These are phyloP conservation scores for Piaya cayana DNA, from an alignment of 2,113 vertebrate genomes.

Conservation along the genomic window DNA sequence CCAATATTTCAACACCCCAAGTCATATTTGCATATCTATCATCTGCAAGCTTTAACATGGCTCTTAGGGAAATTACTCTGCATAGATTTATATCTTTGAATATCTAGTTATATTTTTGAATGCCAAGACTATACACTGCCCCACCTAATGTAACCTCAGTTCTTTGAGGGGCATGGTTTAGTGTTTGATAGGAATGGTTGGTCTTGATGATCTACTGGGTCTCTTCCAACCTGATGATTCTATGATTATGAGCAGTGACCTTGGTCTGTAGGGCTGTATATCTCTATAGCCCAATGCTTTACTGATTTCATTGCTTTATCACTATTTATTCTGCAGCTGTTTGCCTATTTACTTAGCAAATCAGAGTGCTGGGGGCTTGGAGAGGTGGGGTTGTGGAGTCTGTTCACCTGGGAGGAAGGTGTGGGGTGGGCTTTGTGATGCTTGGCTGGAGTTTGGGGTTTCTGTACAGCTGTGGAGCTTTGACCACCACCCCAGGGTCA, in stretches of 20 bases:
- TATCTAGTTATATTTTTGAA: fast-evolving
- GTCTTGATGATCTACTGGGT: no score
- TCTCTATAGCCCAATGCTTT: fast-evolving
- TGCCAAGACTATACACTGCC: fast-evolving
- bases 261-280: fast-evolving
- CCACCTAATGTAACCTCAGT: neutral
- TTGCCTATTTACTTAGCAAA: neutral
- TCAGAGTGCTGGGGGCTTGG: neutral
- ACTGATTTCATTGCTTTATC: fast-evolving
- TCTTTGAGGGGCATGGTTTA: no score
- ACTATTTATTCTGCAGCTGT: neutral
- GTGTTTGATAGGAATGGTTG: no score
- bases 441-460: neutral
- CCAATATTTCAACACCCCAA: neutral
- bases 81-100: neutral
- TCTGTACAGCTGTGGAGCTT: fast-evolving
- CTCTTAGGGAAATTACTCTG: neutral
- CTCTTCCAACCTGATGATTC: no score
- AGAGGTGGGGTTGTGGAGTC: neutral
- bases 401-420: neutral
- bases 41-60: neutral
- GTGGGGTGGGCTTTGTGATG: fast-evolving
- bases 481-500: fast-evolving
- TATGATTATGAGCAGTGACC: neutral
- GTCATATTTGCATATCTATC: fast-evolving